A percentile compares a stretch with the other conserved stretches of the same genome.
Conservation (phyloP, 2,888 invertebrate species). For the Diploptera punctata region DNA sequence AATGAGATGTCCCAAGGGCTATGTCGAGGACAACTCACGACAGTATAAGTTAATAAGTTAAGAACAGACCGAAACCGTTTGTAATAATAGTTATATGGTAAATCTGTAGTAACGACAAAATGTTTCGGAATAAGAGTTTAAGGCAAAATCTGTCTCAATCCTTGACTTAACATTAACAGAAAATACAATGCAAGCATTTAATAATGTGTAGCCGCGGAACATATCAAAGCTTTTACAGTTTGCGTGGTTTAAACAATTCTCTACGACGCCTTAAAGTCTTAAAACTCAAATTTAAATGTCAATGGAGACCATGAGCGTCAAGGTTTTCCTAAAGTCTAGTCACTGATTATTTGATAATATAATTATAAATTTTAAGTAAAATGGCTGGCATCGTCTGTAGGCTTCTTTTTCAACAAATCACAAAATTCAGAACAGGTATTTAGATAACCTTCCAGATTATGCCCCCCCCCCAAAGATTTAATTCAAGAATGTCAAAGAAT, state of each 20-base stretch:
- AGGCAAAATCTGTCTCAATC: neutral
- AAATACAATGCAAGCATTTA: neutral
- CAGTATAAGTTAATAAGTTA: neutral
- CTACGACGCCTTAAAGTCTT: neutral
- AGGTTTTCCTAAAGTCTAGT: neutral
- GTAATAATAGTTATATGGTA: slow-evolving; percentile 7
- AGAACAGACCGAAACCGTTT: slow-evolving; percentile 6
- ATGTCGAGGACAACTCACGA: slow-evolving; percentile 17
- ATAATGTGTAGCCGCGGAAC: neutral
- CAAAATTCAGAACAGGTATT: no score
- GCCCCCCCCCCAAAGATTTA: no score
- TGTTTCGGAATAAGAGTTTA: slow-evolving; percentile 1
- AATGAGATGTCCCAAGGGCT: slow-evolving; percentile 4
- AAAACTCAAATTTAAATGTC: slow-evolving; percentile 4
- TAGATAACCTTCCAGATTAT: no score
- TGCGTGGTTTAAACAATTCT: neutral
- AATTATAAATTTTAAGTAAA: no score
- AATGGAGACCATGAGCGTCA: neutral
- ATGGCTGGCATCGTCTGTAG: no score
- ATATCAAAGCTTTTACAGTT: neutral
- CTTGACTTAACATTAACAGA: neutral
- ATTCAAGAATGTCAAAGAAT: no score
- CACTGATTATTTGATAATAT: no score
- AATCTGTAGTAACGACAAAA: neutral
- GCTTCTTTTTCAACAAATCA: no score